Evolutionary conservation across 2,113 vertebrate species (phyloP), one percentile per base, ranked within the genome.

Genomic region (Siniperca chuatsi): DNA sequence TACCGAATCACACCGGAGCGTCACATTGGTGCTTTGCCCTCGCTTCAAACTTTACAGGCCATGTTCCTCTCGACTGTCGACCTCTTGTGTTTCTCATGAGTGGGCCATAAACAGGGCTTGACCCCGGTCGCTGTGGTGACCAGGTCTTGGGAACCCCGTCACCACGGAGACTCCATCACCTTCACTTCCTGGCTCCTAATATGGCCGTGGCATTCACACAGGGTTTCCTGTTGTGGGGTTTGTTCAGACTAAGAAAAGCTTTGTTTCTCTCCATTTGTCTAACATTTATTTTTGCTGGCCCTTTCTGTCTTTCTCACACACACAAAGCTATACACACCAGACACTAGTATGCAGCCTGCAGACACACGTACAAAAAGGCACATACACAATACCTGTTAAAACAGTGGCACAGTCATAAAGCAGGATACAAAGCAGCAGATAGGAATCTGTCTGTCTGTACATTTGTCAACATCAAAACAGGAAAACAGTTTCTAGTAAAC

Each of bases 391-490:
- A 72, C 66, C 62, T 68, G 76, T 44, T 72, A 58, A 67, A 79
- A 85, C 74, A 79, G 57, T 40, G 44, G 61, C 58, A 74, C 8
- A 60, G 70, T 4, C 75, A 89, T 88, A 89, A 91, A 88, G 65
- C 3, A 7, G 78, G 75, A 78, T 82, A 92, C 90, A 88, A 79
- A 78, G 66, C 68, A 23, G 79, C 84, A 87, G 90, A 93, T 89
- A 90, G 88, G 82, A 89, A 92, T 93, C 93, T 40, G 88, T 85
- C 89, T 82, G 92, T 90, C 89, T 86, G 91, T 79, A 71, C 29
- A 75, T 90, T 86, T 90, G 92, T 93, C 92, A 94, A 93, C 91
- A 93, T 90, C 81, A 91, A 91, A 93, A 93, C 92, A 93, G 91
- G 92, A 94, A 94, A 91, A 87, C 21, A 35, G 60, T 79, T 82